phyloP scores from a whole-genome alignment of 2,797 vertebrate species.

The Malurus leucopterus region DNA sequence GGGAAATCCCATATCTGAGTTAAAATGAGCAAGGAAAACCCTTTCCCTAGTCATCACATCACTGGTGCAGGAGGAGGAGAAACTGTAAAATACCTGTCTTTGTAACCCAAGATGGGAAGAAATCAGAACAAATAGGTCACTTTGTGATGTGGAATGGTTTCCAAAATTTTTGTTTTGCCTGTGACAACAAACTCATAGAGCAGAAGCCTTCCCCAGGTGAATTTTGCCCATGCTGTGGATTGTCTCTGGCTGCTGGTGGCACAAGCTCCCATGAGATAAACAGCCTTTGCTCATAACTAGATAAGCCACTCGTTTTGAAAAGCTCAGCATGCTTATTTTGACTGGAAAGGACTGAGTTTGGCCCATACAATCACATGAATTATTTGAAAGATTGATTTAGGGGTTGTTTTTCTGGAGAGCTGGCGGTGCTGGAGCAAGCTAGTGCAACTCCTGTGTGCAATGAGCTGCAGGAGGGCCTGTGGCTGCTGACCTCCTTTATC shows the following conservation, averaged over 20 bases:
- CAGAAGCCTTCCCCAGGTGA: not conserved
- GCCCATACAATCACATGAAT: accelerated
- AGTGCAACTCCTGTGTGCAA: not conserved
- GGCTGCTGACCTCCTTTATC: accelerated
- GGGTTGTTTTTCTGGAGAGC: not conserved
- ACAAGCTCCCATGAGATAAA: not conserved
- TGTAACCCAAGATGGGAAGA: not conserved
- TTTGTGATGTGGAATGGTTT: not conserved
- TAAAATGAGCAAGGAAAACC: not conserved
- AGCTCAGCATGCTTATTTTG: not conserved
- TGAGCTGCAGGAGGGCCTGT: not conserved
- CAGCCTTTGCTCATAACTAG: not conserved
- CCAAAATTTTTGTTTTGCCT: not conserved
- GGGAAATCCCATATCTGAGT: not conserved
- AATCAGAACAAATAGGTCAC: not conserved
- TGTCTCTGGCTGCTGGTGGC: not conserved
- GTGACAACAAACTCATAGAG: not conserved
- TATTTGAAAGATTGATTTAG: not conserved
- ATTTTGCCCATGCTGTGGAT: accelerated
- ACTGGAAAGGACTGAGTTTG: not conserved
- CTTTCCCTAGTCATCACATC: not conserved
- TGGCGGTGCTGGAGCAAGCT: not conserved
- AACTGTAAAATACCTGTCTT: not conserved
- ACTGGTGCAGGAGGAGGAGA: not conserved
- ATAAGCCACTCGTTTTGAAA: not conserved